Evolutionary conservation across 2,113 vertebrate species (phyloP).

Genomic region (Macquaria australasica): DNA sequence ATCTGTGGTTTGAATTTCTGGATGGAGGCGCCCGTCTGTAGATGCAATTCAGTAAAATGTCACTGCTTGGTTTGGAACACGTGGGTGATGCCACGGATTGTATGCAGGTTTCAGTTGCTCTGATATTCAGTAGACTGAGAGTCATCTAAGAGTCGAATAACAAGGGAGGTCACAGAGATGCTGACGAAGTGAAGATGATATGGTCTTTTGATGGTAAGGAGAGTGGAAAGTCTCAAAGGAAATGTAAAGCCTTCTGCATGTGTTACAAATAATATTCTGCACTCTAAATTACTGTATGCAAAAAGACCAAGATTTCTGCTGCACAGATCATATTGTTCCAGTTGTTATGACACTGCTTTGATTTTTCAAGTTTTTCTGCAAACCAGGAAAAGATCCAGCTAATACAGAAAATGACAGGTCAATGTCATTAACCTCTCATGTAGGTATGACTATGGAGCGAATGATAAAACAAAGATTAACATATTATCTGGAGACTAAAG

Average conservation of each 20-base stretch:
- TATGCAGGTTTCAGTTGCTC: not conserved
- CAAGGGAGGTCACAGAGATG: conserved; percentile 25
- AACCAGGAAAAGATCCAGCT: not conserved
- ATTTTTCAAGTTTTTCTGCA: not conserved
- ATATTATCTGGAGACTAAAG: conserved; percentile 5
- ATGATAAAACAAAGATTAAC: conserved; percentile 27
- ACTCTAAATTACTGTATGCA: not conserved
- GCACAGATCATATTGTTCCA: not conserved
- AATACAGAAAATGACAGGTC: conserved; percentile 3
- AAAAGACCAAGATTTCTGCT: conserved; percentile 4
- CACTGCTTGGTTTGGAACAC: not conserved
- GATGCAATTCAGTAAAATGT: conserved; percentile 22
- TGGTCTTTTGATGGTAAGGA: conserved; percentile 35
- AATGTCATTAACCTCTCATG: conserved; percentile 26
- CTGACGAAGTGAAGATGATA: conserved; percentile 58
- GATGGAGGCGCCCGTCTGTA: not conserved
- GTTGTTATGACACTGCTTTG: not conserved
- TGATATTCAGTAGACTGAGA: conserved; percentile 28
- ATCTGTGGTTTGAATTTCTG: conserved; percentile 12
- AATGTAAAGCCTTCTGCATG: conserved; percentile 30
- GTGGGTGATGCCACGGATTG: not conserved
- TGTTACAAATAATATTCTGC: conserved; percentile 18
- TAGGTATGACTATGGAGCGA: not conserved
- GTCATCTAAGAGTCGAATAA: conserved; percentile 44
- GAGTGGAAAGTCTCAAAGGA: conserved; percentile 15